Evolutionary conservation across 2,888 invertebrate species (phyloP).

Genomic region (Stenodema calcarata): DNA sequence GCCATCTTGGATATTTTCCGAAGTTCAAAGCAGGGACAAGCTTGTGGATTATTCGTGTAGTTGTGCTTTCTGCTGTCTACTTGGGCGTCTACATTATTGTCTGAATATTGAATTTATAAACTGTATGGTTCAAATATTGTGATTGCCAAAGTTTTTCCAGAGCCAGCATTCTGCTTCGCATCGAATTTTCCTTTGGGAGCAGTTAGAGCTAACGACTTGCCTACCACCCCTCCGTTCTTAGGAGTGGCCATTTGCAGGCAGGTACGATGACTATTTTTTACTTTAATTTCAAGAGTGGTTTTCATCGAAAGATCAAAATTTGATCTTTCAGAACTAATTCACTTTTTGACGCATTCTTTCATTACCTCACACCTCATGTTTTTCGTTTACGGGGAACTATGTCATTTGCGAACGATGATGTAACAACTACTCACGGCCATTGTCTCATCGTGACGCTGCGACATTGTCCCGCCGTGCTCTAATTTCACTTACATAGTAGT

Average conservation of each 20-base stretch:
- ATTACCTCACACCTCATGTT: not conserved
- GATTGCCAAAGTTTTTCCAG: not conserved
- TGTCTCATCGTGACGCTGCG: no score
- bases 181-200: not conserved
- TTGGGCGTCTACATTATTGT: not conserved
- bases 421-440: no score
- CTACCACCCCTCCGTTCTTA: not conserved
- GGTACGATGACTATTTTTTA: not conserved
- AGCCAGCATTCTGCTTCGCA: not conserved
- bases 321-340: not conserved
- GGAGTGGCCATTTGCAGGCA: conserved; percentile 10
- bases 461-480: no score
- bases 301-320: not conserved
- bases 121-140: not conserved
- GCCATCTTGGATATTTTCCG: not conserved
- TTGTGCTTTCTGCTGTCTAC: not conserved
- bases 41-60: not conserved
- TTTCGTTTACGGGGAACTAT: no score
- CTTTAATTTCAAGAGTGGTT: not conserved
- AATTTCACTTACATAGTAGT: no score
- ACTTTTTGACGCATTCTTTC: not conserved
- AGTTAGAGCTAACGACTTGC: not conserved
- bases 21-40: not conserved
- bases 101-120: not conserved
- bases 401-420: no score